Evolutionary conservation across 2,888 invertebrate species (phyloP), one percentile per base, ranked within the genome.

Genomic region (Griposia aprilina): DNA sequence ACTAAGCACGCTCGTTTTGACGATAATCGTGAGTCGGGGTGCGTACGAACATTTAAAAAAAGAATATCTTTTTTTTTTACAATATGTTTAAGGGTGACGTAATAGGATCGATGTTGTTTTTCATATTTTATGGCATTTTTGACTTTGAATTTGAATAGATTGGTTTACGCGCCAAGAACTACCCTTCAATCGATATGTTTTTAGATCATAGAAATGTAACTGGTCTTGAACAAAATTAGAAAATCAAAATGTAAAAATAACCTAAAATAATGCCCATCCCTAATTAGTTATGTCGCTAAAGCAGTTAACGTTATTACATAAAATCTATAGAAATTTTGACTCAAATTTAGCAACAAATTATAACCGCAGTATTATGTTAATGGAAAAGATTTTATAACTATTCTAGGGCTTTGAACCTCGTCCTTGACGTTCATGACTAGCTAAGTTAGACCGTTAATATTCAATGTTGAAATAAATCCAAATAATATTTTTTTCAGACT

Each of bases 1-100:
- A 88, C 90, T 87, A 89, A 90, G 91, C 93, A 93, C 92, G 93
- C 91, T 89, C 86, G 89, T 90, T 89, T 88, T 88, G 87, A 87
- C 90, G 83, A 83, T 88, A 89, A 90, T 87, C 89, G 90, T 79
- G 83, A 87, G 80, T 80, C 84, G 77, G 87, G 86, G 89, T 87
- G 88, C 86, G 88, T 89, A 86, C 85, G 81, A 88, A 87, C 5
- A 41, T 41, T 85, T 79, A 76, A 81, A 59, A 72, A 81, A 77
- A 77, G 72, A 69, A 60, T 13, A 17, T 15, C 45, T 36, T 59
- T 72, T 83, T 72, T 83, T 87, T 86, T 82, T 63, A 76, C 74
- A 71, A 71, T 68, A 69, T 57, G n/a, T n/a, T 69, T 62, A 41
- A 59, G 50, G 41, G n/a, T 74, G 78, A 69, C n/a, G 76, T 72